Evolutionary conservation across 2,888 invertebrate species (phyloP).

Genomic region (Dioctria rufipes): DNA sequence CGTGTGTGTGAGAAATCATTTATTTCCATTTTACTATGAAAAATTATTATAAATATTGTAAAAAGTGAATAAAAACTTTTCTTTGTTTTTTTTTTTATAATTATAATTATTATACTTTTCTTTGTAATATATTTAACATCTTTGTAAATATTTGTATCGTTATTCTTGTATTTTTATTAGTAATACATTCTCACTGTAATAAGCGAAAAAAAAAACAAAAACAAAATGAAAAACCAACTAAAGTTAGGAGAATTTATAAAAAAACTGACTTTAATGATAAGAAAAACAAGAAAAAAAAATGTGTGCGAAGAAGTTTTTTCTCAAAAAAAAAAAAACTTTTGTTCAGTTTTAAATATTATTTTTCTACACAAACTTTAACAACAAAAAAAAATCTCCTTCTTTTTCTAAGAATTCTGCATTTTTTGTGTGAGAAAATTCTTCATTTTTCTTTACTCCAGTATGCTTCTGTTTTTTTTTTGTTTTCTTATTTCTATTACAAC

Average conservation of each 20-base stretch:
- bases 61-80: slow-evolving; percentile 12
- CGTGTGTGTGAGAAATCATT: slow-evolving; percentile 16
- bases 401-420: neutral
- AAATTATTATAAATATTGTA: slow-evolving; percentile 41
- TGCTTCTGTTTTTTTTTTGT: too few relatives aligned
- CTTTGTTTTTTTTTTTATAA: slow-evolving; percentile 23
- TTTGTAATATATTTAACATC: slow-evolving; percentile 24
- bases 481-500: too few relatives aligned
- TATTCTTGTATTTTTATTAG: slow-evolving; percentile 24
- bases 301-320: slow-evolving; percentile 14
- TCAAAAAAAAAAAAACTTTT: neutral
- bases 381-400: neutral
- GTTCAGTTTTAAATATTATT: slow-evolving; percentile 34
- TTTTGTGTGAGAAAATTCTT: too few relatives aligned
- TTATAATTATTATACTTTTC: slow-evolving; percentile 17
- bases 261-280: neutral
- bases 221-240: neutral
- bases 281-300: slow-evolving; percentile 3
- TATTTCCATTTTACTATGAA: slow-evolving; percentile 25
- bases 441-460: too few relatives aligned
- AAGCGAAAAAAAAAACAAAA: slow-evolving; percentile 23
- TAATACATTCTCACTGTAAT: slow-evolving; percentile 32
- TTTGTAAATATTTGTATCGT: slow-evolving; percentile 35
- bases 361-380: slow-evolving; percentile 2
- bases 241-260: too few relatives aligned